Percentiles rank a stretch among this genome's conserved stretches.
Conservation (phyloP, 2,797 vertebrate species). For the Ispidina lecontei region DNA sequence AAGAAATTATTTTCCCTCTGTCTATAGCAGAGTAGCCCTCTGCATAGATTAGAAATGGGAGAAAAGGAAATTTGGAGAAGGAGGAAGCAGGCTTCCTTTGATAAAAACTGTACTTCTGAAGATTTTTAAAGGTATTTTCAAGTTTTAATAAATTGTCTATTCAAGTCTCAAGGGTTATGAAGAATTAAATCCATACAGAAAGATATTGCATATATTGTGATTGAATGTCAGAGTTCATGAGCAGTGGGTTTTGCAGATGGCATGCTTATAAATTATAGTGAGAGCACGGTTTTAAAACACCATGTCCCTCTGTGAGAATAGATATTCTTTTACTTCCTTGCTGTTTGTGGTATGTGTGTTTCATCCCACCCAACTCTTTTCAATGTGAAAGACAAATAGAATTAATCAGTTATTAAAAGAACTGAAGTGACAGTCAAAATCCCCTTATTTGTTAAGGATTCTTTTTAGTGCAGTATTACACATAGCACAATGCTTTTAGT, state of each 20-base stretch:
- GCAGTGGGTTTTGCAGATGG: background rate
- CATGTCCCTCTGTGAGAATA: background rate
- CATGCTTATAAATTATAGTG: background rate
- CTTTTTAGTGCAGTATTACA: background rate
- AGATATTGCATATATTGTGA: background rate
- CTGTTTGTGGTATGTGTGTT: background rate
- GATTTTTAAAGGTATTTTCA: constrained; percentile 1
- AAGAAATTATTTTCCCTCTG: background rate
- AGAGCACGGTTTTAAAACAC: constrained; percentile 15
- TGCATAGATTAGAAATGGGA: background rate
- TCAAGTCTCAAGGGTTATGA: background rate
- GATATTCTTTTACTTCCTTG: background rate
- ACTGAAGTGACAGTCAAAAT: background rate
- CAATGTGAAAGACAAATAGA: background rate
- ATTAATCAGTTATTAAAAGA: background rate
- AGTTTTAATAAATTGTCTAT: background rate
- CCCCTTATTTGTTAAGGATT: background rate
- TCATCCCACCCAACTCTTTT: background rate
- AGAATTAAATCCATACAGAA: background rate
- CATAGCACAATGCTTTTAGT: background rate
- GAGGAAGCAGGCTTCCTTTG: background rate
- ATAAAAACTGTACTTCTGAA: background rate
- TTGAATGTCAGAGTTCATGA: background rate
- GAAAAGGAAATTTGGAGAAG: background rate
- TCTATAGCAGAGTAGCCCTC: background rate